Evolutionary conservation across 2,888 invertebrate species (phyloP), one percentile per base, ranked within the genome.

Genomic region (Caenorhabditis sp.): DNA sequence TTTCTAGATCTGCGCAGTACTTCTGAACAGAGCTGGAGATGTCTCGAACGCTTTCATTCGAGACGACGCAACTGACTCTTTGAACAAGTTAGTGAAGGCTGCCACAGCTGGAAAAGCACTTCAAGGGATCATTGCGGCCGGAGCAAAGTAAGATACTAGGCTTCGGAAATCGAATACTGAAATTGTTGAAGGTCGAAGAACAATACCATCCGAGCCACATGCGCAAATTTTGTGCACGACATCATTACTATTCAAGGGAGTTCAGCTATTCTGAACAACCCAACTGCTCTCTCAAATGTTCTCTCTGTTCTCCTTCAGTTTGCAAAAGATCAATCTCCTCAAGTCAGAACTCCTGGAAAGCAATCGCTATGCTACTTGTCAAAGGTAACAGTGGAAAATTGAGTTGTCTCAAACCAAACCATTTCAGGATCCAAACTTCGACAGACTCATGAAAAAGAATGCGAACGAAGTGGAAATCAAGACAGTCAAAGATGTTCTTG

Each of bases 31-130:
- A 54, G 72, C 89, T 2, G 90, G 90, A 66, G 96, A 97, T 0
- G 98, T 98, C 92, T 97, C 96, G 8, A 97, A 97, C 93, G 95
- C 95, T 89, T 97, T 98, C 92, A 94, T 98, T 68, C 94, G 97
- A 26, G 95, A 95, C 44, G 98, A 98, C 93, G 96, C 97, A 3
- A 95, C 95, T 77, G 94, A 94, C 12, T 96, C 97, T 0, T 93
- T 98, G 54, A 95, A 95, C 89, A 94, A 95, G 16, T 95, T 98
- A 94, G 95, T 96, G 79, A 95, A 96, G 77, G 94, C 95, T 82
- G 94, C 96, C 22, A 95, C 95, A 35, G 94, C 95, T 44, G 92
- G 92, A 49, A 91, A 93, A 75, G 92, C 93, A 3, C 88, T 93
- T 41, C 77, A 90, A 54, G 93, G 93, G 41, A 89, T 93, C 28